Conservation (phyloP, 2,113 vertebrate species). For the Platycercus adscitus region DNA sequence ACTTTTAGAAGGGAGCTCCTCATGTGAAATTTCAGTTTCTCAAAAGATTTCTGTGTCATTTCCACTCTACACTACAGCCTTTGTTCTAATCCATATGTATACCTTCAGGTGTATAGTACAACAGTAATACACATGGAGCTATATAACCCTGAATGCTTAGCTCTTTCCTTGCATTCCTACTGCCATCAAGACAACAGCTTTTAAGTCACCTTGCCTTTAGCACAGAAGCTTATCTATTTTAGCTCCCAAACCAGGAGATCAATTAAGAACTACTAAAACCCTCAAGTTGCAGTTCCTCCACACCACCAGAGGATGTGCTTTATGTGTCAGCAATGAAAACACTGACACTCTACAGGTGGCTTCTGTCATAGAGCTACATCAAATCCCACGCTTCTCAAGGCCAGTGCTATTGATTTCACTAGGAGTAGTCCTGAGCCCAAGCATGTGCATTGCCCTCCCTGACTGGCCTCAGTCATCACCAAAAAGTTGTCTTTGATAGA, state of each 20-base stretch:
- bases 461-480: background rate
- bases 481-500: background rate
- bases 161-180: background rate
- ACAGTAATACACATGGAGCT: background rate
- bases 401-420: background rate
- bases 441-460: rapidly evolving
- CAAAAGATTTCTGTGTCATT: background rate
- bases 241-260: background rate
- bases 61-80: background rate
- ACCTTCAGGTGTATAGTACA: background rate
- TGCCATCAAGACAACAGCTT: background rate
- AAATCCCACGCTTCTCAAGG: background rate
- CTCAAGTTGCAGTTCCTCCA: background rate
- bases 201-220: background rate
- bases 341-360: background rate
- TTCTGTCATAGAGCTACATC: background rate
- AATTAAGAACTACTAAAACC: background rate
- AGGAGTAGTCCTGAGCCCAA: background rate
- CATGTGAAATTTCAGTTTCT: background rate
- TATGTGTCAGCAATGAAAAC: background rate
- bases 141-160: background rate
- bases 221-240: background rate
- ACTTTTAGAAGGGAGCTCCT: background rate
- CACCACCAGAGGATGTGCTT: background rate
- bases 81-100: background rate